phyloP scores from a whole-genome alignment of 92 coral and sea anemone species.

The Umimayanthus kanabou region DNA sequence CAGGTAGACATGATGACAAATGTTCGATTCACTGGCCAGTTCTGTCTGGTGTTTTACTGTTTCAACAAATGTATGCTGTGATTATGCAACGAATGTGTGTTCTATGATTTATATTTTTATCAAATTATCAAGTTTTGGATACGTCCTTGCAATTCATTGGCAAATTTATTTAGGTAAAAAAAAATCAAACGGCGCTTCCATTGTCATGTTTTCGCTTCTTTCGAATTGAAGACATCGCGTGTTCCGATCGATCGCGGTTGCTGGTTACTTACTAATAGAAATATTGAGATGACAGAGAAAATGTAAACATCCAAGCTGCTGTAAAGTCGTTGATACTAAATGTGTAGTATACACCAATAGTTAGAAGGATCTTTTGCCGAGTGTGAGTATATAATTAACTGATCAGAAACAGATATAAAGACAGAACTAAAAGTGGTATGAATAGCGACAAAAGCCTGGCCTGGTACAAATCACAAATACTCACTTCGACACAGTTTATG shows the following conservation, averaged over 20 bases:
- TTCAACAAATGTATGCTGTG: neutral
- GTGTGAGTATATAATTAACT: neutral
- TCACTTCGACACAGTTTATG: neutral
- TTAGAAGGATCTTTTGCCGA: neutral
- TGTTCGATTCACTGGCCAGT: neutral
- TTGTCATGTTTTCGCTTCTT: neutral
- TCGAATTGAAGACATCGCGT: too few species aligned
- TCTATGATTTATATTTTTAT: too few species aligned
- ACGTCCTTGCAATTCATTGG: neutral
- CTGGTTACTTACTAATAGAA: neutral
- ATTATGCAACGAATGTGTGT: neutral
- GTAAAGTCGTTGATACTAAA: neutral
- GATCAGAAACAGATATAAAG: neutral
- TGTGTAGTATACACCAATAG: too few species aligned
- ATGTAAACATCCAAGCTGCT: neutral
- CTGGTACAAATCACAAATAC: neutral
- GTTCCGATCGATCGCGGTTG: neutral
- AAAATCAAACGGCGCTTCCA: neutral
- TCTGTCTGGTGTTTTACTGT: neutral
- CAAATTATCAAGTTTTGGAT: neutral
- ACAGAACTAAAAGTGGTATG: neutral
- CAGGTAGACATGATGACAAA: too few species aligned
- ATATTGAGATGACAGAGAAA: constrained; percentile 12
- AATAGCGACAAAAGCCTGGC: neutral
- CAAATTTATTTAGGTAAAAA: too few species aligned